phyloP scores from a whole-genome alignment of 2,113 vertebrate species.

The Hippocampus abdominalis region DNA sequence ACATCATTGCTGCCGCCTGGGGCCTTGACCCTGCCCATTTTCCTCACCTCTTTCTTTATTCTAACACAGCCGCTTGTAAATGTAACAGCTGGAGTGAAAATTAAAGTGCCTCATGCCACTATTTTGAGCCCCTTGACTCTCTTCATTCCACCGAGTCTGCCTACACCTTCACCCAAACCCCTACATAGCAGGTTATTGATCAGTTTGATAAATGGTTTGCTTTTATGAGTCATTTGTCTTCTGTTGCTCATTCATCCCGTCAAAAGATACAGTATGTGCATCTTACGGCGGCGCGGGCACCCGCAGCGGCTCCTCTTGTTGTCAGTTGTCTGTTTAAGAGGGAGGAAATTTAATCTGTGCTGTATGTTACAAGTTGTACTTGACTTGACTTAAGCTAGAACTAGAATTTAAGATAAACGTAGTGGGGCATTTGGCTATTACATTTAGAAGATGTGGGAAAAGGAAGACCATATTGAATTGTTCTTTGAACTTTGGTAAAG shows the following conservation, averaged over 20 bases:
- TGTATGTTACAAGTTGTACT: too few species aligned
- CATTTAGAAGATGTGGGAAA: background rate
- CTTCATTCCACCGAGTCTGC: conserved; percentile 1
- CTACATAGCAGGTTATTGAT: conserved; percentile 24
- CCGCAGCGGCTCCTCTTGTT: too few species aligned
- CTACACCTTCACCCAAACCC: conserved; percentile 2
- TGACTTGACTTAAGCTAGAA: conserved; percentile 19
- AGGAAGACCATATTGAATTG: background rate
- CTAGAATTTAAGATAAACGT: background rate
- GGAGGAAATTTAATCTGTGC: too few species aligned
- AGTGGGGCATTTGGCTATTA: background rate
- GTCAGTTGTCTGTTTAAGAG: too few species aligned
- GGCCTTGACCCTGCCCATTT: conserved; percentile 27
- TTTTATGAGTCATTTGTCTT: conserved; percentile 29
- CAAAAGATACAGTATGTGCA: background rate
- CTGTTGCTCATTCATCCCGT: background rate
- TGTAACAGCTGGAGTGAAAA: conserved; percentile 48
- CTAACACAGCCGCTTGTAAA: conserved; percentile 58
- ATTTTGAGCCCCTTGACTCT: conserved; percentile 53
- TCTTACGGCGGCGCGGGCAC: background rate
- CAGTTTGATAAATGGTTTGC: conserved; percentile 28
- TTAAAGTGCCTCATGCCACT: conserved; percentile 52
- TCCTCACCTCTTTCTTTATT: conserved; percentile 31
- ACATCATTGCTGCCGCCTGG: conserved; percentile 16
- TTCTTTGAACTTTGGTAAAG: background rate